These are phyloP conservation scores for Synchiropus splendidus DNA, from an alignment of 2,113 vertebrate genomes.

Conservation along the genomic window DNA sequence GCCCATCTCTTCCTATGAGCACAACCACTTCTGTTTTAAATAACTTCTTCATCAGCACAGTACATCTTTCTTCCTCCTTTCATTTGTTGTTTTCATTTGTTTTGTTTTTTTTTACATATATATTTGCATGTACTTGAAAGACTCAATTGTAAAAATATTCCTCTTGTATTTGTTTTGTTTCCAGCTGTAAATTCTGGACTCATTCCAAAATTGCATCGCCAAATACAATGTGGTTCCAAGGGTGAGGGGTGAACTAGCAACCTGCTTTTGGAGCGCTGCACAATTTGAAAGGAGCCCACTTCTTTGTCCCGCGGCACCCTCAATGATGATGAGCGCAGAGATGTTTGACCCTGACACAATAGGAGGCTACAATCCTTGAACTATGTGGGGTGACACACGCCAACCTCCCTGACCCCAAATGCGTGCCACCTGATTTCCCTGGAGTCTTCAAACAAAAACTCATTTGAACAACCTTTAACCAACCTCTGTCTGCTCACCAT, in stretches of 20 bases:
- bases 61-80: too few species aligned
- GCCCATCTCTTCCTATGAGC: too few species aligned
- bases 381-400: slow-evolving; percentile 16
- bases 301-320: slow-evolving; percentile 4
- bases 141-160: too few species aligned
- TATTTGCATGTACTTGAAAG: too few species aligned
- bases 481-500: slow-evolving; percentile 15
- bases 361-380: slow-evolving; percentile 32
- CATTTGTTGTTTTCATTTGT: not conserved
- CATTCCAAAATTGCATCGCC: slow-evolving; percentile 19
- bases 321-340: slow-evolving; percentile 26
- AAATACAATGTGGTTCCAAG: slow-evolving; percentile 25
- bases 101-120: slow-evolving; percentile 1
- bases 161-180: too few species aligned
- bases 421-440: slow-evolving; percentile 55
- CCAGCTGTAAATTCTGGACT: slow-evolving; percentile 12
- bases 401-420: slow-evolving; percentile 19
- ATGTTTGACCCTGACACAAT: slow-evolving; percentile 38
- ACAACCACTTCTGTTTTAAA: too few species aligned
- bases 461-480: slow-evolving; percentile 21
- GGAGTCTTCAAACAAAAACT: slow-evolving; percentile 48
- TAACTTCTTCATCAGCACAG: too few species aligned
- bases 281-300: slow-evolving; percentile 11
- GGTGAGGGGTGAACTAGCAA: slow-evolving; percentile 36
- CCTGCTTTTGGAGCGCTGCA: slow-evolving; percentile 11